Conservation (phyloP, 2,797 vertebrate species). For the Pelodytes ibericus region DNA sequence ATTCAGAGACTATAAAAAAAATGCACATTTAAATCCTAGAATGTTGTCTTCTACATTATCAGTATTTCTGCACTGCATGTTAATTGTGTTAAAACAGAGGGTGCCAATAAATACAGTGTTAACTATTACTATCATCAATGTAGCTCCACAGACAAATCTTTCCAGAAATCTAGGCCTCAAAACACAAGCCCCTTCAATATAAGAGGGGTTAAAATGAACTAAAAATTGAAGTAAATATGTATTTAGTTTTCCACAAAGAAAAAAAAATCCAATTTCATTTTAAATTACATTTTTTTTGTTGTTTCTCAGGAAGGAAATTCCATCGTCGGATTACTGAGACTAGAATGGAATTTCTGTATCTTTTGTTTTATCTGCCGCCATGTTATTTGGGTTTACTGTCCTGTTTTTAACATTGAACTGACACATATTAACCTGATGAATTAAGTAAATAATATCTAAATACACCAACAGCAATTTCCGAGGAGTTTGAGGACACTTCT, state of each 20-base stretch:
- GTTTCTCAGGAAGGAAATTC: conserved; percentile 9
- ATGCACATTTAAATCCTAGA: no score
- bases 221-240: conserved; percentile 13
- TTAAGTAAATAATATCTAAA: neutral
- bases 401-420: neutral
- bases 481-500: no score
- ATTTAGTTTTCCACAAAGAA: neutral
- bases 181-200: neutral
- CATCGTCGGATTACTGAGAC: neutral
- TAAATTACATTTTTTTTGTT: conserved; percentile 23
- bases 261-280: conserved; percentile 31
- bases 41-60: neutral
- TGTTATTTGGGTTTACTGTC: neutral
- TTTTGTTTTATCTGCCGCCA: neutral
- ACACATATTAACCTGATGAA: neutral
- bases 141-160: no score
- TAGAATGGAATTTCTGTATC: conserved; percentile 21
- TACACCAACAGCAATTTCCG: no score
- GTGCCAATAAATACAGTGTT: neutral
- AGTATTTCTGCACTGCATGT: neutral
- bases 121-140: neutral
- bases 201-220: neutral
- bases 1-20: no score
- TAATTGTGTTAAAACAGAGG: neutral
- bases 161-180: neutral